Evolutionary conservation across 1,140 invertebrate genomes (phyloP).

Genomic region (Trichogramma pretiosum): DNA sequence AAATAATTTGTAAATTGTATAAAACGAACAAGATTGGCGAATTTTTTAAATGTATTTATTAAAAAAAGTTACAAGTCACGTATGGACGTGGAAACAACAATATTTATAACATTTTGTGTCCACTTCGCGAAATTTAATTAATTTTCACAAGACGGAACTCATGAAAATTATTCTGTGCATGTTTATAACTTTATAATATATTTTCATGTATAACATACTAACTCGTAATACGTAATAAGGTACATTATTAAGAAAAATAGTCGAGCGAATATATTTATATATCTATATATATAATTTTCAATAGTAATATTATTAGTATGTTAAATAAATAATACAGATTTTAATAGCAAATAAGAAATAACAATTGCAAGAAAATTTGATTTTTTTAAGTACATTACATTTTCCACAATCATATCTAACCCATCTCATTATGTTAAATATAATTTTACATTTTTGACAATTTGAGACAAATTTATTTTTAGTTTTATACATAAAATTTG

Average conservation of each 20-base stretch:
- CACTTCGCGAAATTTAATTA: background rate
- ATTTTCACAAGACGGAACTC: too few relatives aligned
- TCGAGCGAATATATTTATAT: slow-evolving; percentile 18
- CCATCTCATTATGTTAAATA: slow-evolving; percentile 10
- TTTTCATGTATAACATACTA: background rate
- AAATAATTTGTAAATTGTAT: too few relatives aligned
- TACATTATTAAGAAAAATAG: slow-evolving; percentile 27
- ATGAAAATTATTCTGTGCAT: slow-evolving; percentile 1
- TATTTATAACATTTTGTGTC: background rate
- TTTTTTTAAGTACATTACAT: slow-evolving; percentile 32
- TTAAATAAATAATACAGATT: slow-evolving; percentile 26
- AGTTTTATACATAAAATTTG: slow-evolving; percentile 18
- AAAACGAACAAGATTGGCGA: too few relatives aligned
- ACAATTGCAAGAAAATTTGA: slow-evolving; percentile 22
- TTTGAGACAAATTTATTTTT: background rate
- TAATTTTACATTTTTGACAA: slow-evolving; percentile 8
- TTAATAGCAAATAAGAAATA: slow-evolving; percentile 17
- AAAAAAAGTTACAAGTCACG: background rate
- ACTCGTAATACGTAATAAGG: too few relatives aligned
- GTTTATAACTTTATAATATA: too few relatives aligned
- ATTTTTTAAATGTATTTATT: too few relatives aligned
- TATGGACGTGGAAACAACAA: background rate
- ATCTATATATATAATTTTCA: too few relatives aligned
- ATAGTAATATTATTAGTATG: slow-evolving; percentile 22
- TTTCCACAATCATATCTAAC: slow-evolving; percentile 19